Conservation (phyloP, 2,797 vertebrate genomes). For the Argentina silus region DNA sequence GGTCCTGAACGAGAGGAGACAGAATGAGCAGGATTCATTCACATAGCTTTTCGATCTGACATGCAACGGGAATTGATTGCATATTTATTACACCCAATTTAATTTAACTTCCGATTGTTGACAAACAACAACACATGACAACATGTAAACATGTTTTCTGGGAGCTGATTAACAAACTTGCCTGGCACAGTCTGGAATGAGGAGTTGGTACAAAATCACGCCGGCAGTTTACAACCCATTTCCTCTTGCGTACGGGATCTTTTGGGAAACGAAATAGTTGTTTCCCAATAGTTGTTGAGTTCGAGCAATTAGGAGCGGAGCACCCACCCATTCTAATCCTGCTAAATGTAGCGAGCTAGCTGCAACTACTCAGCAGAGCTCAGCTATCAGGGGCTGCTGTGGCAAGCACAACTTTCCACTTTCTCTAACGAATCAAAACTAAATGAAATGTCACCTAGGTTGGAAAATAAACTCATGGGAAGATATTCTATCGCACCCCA, state of each 20-base stretch:
- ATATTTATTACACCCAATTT: neutral
- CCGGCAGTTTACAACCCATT: slow-evolving; percentile 82
- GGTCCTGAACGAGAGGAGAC: slow-evolving; percentile 67
- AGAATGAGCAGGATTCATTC: too few species aligned
- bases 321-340: slow-evolving; percentile 77
- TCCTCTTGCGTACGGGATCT: slow-evolving; percentile 79
- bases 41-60: too few species aligned
- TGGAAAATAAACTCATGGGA: slow-evolving; percentile 1
- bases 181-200: slow-evolving; percentile 83
- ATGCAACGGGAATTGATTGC: neutral
- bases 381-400: slow-evolving; percentile 24
- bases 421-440: neutral
- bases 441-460: neutral
- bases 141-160: slow-evolving; percentile 4
- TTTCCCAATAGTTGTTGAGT: slow-evolving; percentile 82
- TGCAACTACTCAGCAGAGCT: slow-evolving; percentile 14
- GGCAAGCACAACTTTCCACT: slow-evolving; percentile 33
- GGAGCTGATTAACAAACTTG: slow-evolving; percentile 42
- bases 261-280: slow-evolving; percentile 84
- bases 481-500: neutral
- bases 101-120: neutral
- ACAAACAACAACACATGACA: neutral
- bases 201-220: slow-evolving; percentile 82
- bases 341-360: slow-evolving; percentile 11
- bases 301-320: slow-evolving; percentile 83